Percentiles rank a stretch among this genome's conserved stretches.
Conservation (phyloP, 53 echinoderm and acorn worm genomes). For the Arbacia lixula region DNA sequence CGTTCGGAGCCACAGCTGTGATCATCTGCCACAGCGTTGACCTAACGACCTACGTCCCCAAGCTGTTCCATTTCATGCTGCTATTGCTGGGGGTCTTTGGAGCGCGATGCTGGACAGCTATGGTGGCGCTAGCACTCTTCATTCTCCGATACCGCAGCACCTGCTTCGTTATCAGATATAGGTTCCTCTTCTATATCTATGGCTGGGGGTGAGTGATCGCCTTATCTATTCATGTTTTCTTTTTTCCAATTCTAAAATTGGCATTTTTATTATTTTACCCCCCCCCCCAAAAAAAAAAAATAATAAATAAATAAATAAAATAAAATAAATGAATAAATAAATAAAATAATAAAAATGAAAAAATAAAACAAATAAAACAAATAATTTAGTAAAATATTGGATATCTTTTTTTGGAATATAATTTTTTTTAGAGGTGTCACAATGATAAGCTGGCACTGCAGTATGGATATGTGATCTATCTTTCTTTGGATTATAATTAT, state of each 20-base stretch:
- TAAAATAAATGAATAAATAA: too few relatives aligned
- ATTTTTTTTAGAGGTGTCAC: too few relatives aligned
- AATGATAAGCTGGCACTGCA: too few relatives aligned
- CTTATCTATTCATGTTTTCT: neutral
- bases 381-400: too few relatives aligned
- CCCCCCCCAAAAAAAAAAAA: too few relatives aligned
- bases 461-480: too few relatives aligned
- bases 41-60: slow-evolving; percentile 28
- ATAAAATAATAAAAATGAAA: too few relatives aligned
- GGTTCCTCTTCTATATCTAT: slow-evolving; percentile 73
- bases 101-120: slow-evolving; percentile 77
- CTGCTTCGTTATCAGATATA: slow-evolving; percentile 63
- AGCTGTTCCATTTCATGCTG: slow-evolving; percentile 55
- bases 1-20: slow-evolving; percentile 67
- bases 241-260: neutral
- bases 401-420: too few relatives aligned
- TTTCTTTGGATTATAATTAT: too few relatives aligned
- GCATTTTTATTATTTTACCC: too few relatives aligned
- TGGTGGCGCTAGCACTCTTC: slow-evolving; percentile 76
- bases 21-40: slow-evolving; percentile 43
- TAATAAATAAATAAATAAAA: too few relatives aligned
- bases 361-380: too few relatives aligned
- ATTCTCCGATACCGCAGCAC: slow-evolving; percentile 72
- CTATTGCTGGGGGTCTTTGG: slow-evolving; percentile 72
- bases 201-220: slow-evolving; percentile 89